A percentile compares a stretch with the other conserved stretches of the same genome.
These are phyloP conservation scores for Phataginus tetradactyla DNA, from an alignment of 2,797 vertebrate genomes.

Conservation along the genomic window DNA sequence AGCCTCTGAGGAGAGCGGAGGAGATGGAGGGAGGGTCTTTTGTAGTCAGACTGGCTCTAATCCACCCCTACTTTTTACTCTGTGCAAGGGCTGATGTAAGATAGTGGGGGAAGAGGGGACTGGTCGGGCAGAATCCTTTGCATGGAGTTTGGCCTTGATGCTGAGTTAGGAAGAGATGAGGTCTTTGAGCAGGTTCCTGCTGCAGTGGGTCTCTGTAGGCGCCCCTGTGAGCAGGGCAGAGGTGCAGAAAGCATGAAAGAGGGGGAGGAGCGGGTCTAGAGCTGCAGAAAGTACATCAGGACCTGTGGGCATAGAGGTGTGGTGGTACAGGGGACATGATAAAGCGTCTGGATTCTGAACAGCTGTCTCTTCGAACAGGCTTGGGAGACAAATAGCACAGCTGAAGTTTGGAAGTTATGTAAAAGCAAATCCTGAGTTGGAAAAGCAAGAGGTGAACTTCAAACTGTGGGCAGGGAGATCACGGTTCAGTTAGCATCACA, in stretches of 20 bases:
- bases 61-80: neutral
- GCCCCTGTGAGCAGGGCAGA: neutral
- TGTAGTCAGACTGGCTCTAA: neutral
- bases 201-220: neutral
- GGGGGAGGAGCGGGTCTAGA: neutral
- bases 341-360: neutral
- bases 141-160: neutral
- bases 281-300: neutral
- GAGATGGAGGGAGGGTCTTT: neutral
- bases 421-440: neutral
- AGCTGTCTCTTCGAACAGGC: neutral
- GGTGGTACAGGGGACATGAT: fast-evolving
- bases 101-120: neutral
- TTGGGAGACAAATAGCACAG: neutral
- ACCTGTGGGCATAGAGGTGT: neutral
- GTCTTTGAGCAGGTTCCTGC: fast-evolving
- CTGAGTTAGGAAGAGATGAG: neutral
- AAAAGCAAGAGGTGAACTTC: neutral
- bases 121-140: fast-evolving
- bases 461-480: neutral
- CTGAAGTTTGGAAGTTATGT: neutral
- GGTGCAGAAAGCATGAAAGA: neutral
- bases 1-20: neutral
- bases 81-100: neutral
- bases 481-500: neutral